Evolutionary conservation across 2,113 vertebrate genomes (phyloP), one percentile per base, ranked within the genome.

Genomic region (Semicossyphus pulcher): DNA sequence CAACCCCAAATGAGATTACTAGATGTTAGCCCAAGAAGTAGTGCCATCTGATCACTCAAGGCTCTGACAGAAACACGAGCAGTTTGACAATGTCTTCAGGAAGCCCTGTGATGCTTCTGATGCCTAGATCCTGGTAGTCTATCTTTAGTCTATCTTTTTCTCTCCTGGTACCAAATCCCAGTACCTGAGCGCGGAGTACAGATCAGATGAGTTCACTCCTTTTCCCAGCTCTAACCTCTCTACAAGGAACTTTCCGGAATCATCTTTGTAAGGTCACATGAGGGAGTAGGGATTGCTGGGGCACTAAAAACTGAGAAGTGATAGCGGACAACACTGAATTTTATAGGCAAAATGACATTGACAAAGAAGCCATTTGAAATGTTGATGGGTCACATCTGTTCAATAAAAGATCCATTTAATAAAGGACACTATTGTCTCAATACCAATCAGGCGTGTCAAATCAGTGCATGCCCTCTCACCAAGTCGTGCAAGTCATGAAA

Each of bases 1-100:
- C 41, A 68, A 34, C 36, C 42, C 12, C 18, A 6, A 23, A 47
- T 71, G 37, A 49, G 60, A 36, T 23, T 4, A 4, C 14, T 14
- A 45, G 39, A 72, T 54, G 37, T 54, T 54, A n/a, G 41, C 52
- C 36, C 8, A 47, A 63, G 5, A 54, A 56, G 47, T 44, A 16
- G 44, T n/a, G 51, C 15, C n/a, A 48, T 23, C 14, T 76, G 68
- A 59, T 41, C 16, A 41, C 15, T 37, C 54, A 57, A 41, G 37
- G 42, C 26, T 21, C 20, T 1, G 18, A 39, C 28, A 39, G 28
- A 15, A 25, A 68, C 0, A 39, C n/a, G 7, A 20, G 10, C 14
- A 7, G 34, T 18, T 25, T 42, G 36, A 42, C 26, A n/a, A n/a
- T 3, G 10, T 45, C 18, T 39, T 12, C 44, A 12, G 44, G n/a